Percentiles rank a stretch among this genome's conserved stretches.
These are phyloP conservation scores for Arrhopalites spinosus DNA, from an alignment of 2,888 invertebrate genomes.

Conservation along the genomic window DNA sequence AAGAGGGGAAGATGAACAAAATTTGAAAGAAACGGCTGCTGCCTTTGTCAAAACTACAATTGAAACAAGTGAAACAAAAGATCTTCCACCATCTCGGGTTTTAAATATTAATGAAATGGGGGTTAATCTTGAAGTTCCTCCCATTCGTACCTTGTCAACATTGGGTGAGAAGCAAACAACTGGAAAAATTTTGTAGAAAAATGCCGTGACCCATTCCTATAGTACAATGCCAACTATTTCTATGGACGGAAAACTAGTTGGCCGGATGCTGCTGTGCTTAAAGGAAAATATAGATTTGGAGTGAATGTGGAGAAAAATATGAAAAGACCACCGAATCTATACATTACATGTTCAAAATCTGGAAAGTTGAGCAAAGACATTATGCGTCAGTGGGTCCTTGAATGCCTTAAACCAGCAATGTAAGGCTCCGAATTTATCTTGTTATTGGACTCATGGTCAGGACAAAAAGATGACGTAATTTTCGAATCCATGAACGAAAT, in stretches of 20 bases:
- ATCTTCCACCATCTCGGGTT: not conserved
- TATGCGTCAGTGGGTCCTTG: not conserved
- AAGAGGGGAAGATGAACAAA: no score
- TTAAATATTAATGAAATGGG: constrained; percentile 2
- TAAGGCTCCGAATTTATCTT: no score
- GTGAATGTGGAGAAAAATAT: not conserved
- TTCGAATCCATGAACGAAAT: no score
- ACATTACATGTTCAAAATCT: not conserved
- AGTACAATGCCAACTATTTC: not conserved
- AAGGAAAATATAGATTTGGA: constrained; percentile 10
- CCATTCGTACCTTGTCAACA: not conserved
- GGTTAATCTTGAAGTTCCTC: not conserved
- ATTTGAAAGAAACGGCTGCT: not conserved
- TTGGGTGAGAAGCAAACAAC: not conserved
- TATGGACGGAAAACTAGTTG: no score
- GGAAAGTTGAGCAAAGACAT: not conserved
- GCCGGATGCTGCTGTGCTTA: not conserved
- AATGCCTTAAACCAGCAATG: not conserved
- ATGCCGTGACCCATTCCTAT: not conserved
- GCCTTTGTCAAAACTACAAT: not conserved
- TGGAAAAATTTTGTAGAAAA: not conserved
- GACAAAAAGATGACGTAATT: no score
- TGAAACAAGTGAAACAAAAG: not conserved
- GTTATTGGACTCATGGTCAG: no score
- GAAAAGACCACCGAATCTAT: not conserved